Base-by-base conservation (phyloP, 2,888 invertebrate genomes). In the Tridacna crocea region DNA sequence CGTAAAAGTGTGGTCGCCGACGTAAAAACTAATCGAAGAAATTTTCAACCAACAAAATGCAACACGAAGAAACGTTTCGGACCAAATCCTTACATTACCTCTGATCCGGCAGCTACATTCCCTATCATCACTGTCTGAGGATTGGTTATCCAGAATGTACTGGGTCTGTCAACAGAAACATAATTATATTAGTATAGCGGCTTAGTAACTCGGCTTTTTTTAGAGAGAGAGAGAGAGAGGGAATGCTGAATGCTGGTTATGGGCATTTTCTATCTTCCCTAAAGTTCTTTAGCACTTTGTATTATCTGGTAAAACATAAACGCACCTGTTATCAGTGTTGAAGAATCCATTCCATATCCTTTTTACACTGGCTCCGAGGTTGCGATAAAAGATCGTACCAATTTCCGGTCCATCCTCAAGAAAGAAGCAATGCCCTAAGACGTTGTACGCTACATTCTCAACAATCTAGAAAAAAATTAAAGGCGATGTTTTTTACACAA, bases 381-480 rank as follows among this genome's bases (percentile, higher is more conserved):
- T 90, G n/a, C 85, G 83, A 13, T 76, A 68, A 46, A 90, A 61
- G 6, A 81, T 63, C 27, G 88, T 90, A n/a, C 81, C 81, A 55
- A 84, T 81, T 76, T 92, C 92, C 13, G 88, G 87, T 0, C 92
- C 92, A 77, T 92, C 92, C 84, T 92, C 92, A 36, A 91, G 81
- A 82, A 92, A 92, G 82, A 87, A 91, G 27, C 90, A 87, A 70
- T 91, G 92, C 0, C 92, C 92, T 58, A 91, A 81, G 47, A 84
- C 84, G 36, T 91, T 81, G 82, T 90, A 92, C 1, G 89, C 90
- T n/a, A 92, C 92, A 61, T 89, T 91, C 65, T 88, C 87, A 61
- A 90, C 78, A n/a, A 92, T 85, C 88, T 90, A 51, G 24, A 79
- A 72, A 58, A 17, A 10, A 68, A n/a, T n/a, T 19, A 63, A n/a